Evolutionary conservation across 2,797 vertebrate genomes (phyloP).

Genomic region (Borostomias antarcticus): DNA sequence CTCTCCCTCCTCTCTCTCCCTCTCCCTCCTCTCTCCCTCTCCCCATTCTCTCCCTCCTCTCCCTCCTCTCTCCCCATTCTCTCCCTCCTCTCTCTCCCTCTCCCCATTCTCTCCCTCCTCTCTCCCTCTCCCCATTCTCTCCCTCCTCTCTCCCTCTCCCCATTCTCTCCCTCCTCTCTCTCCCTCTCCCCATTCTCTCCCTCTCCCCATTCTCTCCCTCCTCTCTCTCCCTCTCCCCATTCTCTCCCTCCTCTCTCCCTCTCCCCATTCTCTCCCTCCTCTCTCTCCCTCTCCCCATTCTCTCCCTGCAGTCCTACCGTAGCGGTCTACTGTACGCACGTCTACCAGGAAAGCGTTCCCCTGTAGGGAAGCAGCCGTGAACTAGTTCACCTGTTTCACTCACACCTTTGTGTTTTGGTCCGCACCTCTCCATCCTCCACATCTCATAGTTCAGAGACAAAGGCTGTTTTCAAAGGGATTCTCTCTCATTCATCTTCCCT

Average conservation of each 20-base stretch:
- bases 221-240: too few relatives aligned
- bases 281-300: not conserved
- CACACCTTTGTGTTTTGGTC: not conserved
- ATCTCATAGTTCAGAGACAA: not conserved
- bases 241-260: not conserved
- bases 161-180: not conserved
- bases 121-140: not conserved
- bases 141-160: not conserved
- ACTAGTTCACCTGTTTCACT: not conserved
- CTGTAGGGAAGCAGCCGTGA: not conserved
- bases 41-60: not conserved
- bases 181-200: too few relatives aligned
- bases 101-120: not conserved
- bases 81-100: not conserved
- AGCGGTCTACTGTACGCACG: too few relatives aligned
- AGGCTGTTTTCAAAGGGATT: too few relatives aligned
- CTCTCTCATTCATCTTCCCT: too few relatives aligned
- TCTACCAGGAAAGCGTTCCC: not conserved
- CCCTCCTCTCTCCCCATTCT: not conserved
- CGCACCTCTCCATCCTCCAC: not conserved
- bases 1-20: not conserved
- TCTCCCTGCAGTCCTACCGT: too few relatives aligned
- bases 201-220: too few relatives aligned
- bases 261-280: not conserved
- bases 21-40: conserved; percentile 1